Conservation (phyloP, 2,113 vertebrate genomes). For the Sisor rabdophorus region DNA sequence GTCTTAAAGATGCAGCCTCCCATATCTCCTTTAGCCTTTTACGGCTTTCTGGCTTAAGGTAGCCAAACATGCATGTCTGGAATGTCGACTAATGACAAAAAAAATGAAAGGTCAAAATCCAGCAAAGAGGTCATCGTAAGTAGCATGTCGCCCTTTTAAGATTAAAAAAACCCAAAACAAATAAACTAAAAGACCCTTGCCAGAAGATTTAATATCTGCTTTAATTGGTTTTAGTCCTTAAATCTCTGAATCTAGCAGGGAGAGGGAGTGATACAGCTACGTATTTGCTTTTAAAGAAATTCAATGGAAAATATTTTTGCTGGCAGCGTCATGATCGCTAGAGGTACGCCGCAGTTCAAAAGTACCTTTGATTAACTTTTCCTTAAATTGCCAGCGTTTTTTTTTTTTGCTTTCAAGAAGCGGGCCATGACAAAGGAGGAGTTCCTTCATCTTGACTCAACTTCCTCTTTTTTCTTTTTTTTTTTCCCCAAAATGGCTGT, state of each 20-base stretch:
- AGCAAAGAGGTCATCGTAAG: conserved; percentile 38
- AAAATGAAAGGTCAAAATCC: conserved; percentile 30
- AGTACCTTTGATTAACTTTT: conserved; percentile 49
- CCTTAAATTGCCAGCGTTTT: conserved; percentile 37
- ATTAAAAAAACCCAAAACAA: conserved; percentile 10
- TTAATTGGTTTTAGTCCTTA: conserved; percentile 29
- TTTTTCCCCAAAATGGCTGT: neutral
- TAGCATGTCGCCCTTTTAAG: conserved; percentile 39
- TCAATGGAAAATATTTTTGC: conserved; percentile 44
- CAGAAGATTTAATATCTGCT: conserved; percentile 17
- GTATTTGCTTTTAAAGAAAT: conserved; percentile 37
- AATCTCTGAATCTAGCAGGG: conserved; percentile 15
- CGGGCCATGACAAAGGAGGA: conserved; percentile 32
- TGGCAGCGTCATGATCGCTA: conserved; percentile 35
- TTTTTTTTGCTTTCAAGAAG: conserved; percentile 39
- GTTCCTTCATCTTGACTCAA: conserved; percentile 37
- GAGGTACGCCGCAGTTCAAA: conserved; percentile 23
- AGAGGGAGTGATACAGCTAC: conserved; percentile 32
- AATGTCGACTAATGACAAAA: conserved; percentile 48
- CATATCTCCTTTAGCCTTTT: conserved; percentile 45
- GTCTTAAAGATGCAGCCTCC: conserved; percentile 33
- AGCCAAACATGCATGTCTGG: conserved; percentile 46
- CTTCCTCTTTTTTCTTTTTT: conserved; percentile 26
- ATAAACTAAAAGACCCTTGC: conserved; percentile 1
- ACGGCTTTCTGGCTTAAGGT: conserved; percentile 45